Conservation (phyloP, 92 coral and sea anemone genomes). For the Epizoanthus stellaris region DNA sequence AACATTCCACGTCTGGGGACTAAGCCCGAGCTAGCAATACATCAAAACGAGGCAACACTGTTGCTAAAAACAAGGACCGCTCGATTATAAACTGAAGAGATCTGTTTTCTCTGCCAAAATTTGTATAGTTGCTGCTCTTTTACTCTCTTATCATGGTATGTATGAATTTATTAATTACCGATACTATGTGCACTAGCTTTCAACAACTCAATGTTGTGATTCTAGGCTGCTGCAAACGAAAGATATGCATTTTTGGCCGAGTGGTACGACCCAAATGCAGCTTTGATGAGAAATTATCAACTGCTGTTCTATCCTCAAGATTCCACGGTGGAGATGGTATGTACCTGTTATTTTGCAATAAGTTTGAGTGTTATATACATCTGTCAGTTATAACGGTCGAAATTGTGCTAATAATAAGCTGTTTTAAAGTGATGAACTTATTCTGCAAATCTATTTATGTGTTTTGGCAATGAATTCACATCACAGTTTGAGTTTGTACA, state of each 20-base stretch:
- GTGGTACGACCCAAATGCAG: conserved; percentile 96
- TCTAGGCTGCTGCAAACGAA: conserved; percentile 80
- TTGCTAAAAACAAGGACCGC: conserved; percentile 83
- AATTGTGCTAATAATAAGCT: background rate
- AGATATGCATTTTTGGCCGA: conserved; percentile 94
- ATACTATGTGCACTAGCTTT: background rate
- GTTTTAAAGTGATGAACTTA: background rate
- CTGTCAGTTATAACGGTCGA: background rate
- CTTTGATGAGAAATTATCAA: conserved; percentile 93
- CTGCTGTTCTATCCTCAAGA: conserved; percentile 91
- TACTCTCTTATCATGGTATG: conserved; percentile 66
- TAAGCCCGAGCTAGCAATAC: conserved; percentile 53
- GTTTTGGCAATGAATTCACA: background rate
- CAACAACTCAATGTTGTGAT: background rate
- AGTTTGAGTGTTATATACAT: no score
- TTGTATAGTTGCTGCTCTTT: background rate
- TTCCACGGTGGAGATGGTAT: conserved; percentile 94
- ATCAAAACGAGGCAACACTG: conserved; percentile 75
- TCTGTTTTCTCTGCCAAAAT: background rate
- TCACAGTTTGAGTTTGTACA: background rate
- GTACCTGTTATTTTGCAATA: background rate
- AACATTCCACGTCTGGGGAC: conserved; percentile 8
- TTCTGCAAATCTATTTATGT: no score
- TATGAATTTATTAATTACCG: background rate
- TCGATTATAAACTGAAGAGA: conserved; percentile 36